Conservation (phyloP, 2,113 vertebrate species). For the Thalassarche chlororhynchos region DNA sequence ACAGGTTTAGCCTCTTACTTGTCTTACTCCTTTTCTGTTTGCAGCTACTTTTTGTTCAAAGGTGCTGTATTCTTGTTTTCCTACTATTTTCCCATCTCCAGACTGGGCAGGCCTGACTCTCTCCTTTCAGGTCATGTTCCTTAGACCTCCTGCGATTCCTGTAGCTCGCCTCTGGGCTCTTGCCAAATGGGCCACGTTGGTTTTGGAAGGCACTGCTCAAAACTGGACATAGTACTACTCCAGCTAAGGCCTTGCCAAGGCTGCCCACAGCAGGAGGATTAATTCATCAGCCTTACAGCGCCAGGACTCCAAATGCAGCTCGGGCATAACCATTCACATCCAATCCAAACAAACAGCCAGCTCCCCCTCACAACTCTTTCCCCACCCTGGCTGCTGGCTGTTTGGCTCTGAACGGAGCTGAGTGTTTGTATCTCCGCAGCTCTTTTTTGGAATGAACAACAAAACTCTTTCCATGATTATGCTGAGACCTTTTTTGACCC, state of each 20-base stretch:
- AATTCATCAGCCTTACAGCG: background rate
- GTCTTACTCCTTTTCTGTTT: background rate
- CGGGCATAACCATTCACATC: background rate
- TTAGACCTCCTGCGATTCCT: background rate
- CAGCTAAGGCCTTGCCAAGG: constrained; percentile 11
- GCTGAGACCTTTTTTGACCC: background rate
- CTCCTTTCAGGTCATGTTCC: background rate
- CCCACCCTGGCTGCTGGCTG: background rate
- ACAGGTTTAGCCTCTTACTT: background rate
- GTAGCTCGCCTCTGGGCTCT: background rate
- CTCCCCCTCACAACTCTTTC: background rate
- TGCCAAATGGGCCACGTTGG: background rate
- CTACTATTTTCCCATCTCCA: background rate
- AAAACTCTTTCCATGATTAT: background rate
- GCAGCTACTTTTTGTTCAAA: background rate
- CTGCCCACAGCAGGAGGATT: constrained; percentile 35
- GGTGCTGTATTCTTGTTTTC: background rate
- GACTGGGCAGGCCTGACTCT: background rate
- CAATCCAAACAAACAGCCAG: constrained; percentile 17
- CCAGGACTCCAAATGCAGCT: background rate
- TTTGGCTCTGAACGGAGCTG: background rate
- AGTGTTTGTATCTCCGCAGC: background rate
- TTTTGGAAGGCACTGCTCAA: constrained; percentile 1
- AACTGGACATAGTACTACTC: background rate
- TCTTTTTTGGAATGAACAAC: background rate